Evolutionary conservation across 2,888 invertebrate species (phyloP).

Genomic region (Halocaridina rubra): DNA sequence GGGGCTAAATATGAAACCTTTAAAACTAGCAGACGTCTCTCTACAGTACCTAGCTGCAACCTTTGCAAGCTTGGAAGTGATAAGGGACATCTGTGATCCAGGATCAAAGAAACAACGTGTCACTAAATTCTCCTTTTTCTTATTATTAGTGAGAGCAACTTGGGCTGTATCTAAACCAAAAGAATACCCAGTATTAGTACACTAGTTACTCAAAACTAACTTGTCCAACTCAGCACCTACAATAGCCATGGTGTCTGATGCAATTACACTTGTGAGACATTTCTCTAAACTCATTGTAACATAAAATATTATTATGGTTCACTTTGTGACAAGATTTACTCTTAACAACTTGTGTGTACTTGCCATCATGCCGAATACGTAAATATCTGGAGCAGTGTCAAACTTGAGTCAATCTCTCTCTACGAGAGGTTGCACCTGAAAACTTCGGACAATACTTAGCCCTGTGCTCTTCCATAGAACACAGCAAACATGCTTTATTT

Average conservation of each 20-base stretch:
- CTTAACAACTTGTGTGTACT: not conserved
- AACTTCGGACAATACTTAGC: not conserved
- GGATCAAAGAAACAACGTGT: not conserved
- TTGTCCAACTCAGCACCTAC: no score
- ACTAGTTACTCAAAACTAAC: no score
- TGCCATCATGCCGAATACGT: not conserved
- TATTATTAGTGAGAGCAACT: not conserved
- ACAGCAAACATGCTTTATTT: no score
- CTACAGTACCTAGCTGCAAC: not conserved
- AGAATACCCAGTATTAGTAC: not conserved
- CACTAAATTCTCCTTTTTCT: not conserved
- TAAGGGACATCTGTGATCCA: no score
- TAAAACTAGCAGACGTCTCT: not conserved
- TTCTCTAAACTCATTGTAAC: not conserved
- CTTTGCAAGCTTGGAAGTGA: not conserved
- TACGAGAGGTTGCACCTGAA: not conserved
- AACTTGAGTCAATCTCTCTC: not conserved
- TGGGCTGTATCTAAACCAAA: not conserved
- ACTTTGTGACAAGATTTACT: not conserved
- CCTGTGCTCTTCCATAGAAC: no score
- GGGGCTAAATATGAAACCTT: not conserved
- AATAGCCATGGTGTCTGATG: no score
- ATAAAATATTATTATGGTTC: not conserved
- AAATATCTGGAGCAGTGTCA: not conserved
- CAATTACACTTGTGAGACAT: not conserved